Percentiles rank a stretch among this genome's conserved stretches.
Conservation (phyloP, 2,113 vertebrate species). For the Poeciliopsis prolifica region DNA sequence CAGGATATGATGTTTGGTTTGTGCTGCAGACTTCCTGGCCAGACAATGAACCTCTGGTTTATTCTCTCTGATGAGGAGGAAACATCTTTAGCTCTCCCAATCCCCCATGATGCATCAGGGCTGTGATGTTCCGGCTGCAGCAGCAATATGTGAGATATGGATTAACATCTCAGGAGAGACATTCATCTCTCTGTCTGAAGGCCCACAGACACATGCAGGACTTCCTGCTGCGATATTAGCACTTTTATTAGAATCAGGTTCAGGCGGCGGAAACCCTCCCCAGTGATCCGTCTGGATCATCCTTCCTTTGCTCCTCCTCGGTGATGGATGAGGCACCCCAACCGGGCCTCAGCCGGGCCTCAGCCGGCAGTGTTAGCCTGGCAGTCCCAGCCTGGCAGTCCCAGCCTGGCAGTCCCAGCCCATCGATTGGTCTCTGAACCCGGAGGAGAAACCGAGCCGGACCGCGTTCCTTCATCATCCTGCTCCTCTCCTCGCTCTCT, state of each 20-base stretch:
- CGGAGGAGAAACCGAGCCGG: constrained; percentile 43
- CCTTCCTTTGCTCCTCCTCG: constrained; percentile 8
- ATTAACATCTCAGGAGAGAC: constrained; percentile 61
- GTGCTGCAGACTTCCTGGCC: background rate
- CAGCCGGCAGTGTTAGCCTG: constrained; percentile 63
- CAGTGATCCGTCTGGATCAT: constrained; percentile 45
- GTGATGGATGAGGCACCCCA: constrained; percentile 72
- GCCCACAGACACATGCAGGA: constrained; percentile 44
- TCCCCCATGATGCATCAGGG: constrained; percentile 55
- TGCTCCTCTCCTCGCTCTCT: constrained; percentile 37
- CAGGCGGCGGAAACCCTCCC: constrained; percentile 42
- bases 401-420: constrained; percentile 38
- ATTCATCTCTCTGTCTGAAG: constrained; percentile 69
- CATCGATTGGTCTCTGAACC: constrained; percentile 59
- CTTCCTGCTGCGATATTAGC: constrained; percentile 48
- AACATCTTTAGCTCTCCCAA: constrained; percentile 60
- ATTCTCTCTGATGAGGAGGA: constrained; percentile 43
- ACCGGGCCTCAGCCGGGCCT: constrained; percentile 65
- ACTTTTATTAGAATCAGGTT: constrained; percentile 70
- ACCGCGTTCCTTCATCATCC: constrained; percentile 62
- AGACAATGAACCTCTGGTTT: constrained; percentile 20
- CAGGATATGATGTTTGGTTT: too few relatives aligned
- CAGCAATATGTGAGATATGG: constrained; percentile 61
- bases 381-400: constrained; percentile 48
- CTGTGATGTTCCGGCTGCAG: constrained; percentile 22